A percentile compares a stretch with the other conserved stretches of the same genome.
Evolutionary conservation across 92 coral and sea anemone genomes (phyloP).

Genomic region (Plumapathes pennacea): DNA sequence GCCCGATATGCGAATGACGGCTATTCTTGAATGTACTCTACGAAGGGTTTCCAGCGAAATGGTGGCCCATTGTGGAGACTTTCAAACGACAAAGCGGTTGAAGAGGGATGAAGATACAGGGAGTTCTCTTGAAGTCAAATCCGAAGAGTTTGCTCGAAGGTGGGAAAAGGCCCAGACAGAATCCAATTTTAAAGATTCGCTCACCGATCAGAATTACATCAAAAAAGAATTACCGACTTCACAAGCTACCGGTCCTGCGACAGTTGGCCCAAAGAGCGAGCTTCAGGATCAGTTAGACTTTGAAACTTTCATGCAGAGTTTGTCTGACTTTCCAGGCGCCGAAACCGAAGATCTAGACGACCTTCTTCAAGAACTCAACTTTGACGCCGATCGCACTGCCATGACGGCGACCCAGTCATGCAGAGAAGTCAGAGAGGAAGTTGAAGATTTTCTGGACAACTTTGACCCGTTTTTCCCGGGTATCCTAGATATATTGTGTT

Average conservation of each 20-base stretch:
- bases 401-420: slow-evolving; percentile 11
- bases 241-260: no score
- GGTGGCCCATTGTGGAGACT: no score
- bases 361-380: slow-evolving; percentile 59
- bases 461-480: slow-evolving; percentile 86
- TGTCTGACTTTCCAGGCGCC: slow-evolving; percentile 56
- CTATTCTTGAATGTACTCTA: slow-evolving; percentile 84
- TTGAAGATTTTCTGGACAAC: slow-evolving; percentile 42
- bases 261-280: no score
- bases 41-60: slow-evolving; percentile 85
- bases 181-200: no score
- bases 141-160: neutral
- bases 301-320: slow-evolving; percentile 67
- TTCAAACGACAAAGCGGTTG: slow-evolving; percentile 23
- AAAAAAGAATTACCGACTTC: slow-evolving; percentile 9
- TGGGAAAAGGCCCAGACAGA: no score
- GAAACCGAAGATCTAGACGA: slow-evolving; percentile 74
- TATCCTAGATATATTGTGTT: slow-evolving; percentile 85
- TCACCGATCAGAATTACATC: no score
- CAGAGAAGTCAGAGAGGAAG: slow-evolving; percentile 31
- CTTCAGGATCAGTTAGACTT: slow-evolving; percentile 53
- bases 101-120: slow-evolving; percentile 4
- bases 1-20: slow-evolving; percentile 93
- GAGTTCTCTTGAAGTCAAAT: no score
- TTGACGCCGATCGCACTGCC: slow-evolving; percentile 15